phyloP scores from a whole-genome alignment of 2,113 vertebrate genomes.

The Ranitomeya imitator region DNA sequence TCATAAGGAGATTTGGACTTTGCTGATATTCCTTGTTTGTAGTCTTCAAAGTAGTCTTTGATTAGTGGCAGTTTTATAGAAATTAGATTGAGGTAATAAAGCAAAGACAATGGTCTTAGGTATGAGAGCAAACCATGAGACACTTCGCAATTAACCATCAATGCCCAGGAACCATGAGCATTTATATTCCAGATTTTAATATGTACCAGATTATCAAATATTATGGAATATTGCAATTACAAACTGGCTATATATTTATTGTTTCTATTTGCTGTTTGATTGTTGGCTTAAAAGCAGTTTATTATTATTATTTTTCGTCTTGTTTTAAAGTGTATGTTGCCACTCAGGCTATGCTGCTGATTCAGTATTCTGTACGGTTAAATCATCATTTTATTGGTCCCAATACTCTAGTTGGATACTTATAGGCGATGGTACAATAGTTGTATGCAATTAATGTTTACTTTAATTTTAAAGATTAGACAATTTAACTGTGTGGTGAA shows the following conservation, averaged over 20 bases:
- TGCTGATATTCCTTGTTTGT: too few species aligned
- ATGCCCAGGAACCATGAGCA: too few species aligned
- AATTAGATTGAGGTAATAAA: too few species aligned
- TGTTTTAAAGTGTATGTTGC: not conserved
- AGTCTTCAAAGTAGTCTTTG: too few species aligned
- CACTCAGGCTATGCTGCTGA: not conserved
- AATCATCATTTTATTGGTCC: not conserved
- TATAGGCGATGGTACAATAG: not conserved
- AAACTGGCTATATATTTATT: too few species aligned
- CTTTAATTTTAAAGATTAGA: slow-evolving; percentile 35
- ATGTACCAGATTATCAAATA: not conserved
- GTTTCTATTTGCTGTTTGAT: too few species aligned
- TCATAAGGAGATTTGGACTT: too few species aligned
- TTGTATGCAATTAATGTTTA: slow-evolving; percentile 6
- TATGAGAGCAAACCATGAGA: too few species aligned
- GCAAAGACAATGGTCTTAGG: too few species aligned
- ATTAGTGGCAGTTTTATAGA: too few species aligned
- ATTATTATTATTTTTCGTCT: not conserved
- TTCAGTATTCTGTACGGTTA: not conserved
- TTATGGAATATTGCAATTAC: too few species aligned
- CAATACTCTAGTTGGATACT: not conserved
- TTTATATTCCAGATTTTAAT: not conserved
- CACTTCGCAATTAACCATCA: too few species aligned
- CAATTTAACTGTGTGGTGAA: not conserved
- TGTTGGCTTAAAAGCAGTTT: not conserved